Conservation (phyloP, 1,140 invertebrate genomes). For the Pristionchus pacificus region DNA sequence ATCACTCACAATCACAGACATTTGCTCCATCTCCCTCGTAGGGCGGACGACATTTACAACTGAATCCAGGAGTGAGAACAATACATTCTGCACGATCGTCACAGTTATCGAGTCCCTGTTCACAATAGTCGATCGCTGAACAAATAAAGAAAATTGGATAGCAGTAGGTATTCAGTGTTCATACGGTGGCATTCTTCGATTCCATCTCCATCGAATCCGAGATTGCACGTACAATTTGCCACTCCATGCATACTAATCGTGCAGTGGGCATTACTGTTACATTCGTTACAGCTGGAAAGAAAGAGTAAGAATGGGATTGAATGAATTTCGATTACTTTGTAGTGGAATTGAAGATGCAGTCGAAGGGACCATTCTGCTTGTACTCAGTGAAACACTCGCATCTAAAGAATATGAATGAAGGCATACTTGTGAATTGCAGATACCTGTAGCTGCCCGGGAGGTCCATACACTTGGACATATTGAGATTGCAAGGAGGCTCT, state of each 20-base stretch:
- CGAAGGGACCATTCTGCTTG: no score
- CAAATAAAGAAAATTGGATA: neutral
- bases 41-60: neutral
- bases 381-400: no score
- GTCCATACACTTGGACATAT: no score
- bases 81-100: neutral
- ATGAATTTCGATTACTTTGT: no score
- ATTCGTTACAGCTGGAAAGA: no score
- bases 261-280: no score
- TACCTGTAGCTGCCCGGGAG: no score
- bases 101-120: neutral
- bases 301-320: no score
- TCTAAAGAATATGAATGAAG: no score
- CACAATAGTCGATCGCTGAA: neutral
- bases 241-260: neutral
- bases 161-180: neutral
- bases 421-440: no score
- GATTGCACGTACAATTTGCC: neutral
- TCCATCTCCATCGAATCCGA: neutral
- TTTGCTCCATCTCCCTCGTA: neutral
- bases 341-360: no score
- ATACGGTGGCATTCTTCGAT: neutral
- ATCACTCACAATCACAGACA: neutral
- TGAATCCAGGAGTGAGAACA: neutral
- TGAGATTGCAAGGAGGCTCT: no score